A percentile compares a stretch with the other conserved stretches of the same genome.
phyloP scores from a whole-genome alignment of 2,797 vertebrate species.

The Meriones psammophilus region DNA sequence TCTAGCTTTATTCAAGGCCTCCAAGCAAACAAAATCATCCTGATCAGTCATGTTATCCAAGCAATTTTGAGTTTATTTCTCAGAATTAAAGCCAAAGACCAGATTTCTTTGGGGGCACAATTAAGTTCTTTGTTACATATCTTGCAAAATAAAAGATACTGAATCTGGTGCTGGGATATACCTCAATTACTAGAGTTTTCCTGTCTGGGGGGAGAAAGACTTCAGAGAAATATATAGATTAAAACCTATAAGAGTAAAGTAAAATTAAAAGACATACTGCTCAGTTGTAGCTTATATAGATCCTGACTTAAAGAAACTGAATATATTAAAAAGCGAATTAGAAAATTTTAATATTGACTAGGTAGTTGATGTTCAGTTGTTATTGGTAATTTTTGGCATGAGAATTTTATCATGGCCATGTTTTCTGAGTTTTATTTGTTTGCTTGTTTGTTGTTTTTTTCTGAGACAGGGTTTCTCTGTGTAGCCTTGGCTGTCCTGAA shows the following conservation, averaged over 20 bases:
- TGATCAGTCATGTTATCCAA: not conserved
- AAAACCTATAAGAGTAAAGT: not conserved
- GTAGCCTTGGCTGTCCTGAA: no score
- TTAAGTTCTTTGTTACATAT: slow-evolving; percentile 38
- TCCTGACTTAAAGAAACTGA: slow-evolving; percentile 1
- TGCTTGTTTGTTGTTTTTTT: no score
- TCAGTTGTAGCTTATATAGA: slow-evolving; percentile 1
- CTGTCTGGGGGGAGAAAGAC: not conserved
- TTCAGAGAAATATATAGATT: not conserved
- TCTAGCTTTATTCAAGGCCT: not conserved
- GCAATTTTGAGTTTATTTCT: slow-evolving; percentile 21
- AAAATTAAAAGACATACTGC: not conserved
- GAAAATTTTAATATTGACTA: not conserved
- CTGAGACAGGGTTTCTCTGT: no score
- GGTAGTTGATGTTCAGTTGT: not conserved
- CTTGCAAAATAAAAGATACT: slow-evolving; percentile 29
- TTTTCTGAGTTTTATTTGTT: not conserved
- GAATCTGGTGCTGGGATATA: not conserved
- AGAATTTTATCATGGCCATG: slow-evolving; percentile 9
- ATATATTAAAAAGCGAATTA: slow-evolving; percentile 18
- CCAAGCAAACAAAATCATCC: not conserved
- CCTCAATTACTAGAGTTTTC: not conserved
- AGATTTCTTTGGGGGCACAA: not conserved
- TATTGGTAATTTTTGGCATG: slow-evolving; percentile 14
- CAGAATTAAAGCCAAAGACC: slow-evolving; percentile 22